Evolutionary conservation across 2,113 vertebrate species (phyloP), one percentile per base, ranked within the genome.

Genomic region (Ifrita kowaldi): DNA sequence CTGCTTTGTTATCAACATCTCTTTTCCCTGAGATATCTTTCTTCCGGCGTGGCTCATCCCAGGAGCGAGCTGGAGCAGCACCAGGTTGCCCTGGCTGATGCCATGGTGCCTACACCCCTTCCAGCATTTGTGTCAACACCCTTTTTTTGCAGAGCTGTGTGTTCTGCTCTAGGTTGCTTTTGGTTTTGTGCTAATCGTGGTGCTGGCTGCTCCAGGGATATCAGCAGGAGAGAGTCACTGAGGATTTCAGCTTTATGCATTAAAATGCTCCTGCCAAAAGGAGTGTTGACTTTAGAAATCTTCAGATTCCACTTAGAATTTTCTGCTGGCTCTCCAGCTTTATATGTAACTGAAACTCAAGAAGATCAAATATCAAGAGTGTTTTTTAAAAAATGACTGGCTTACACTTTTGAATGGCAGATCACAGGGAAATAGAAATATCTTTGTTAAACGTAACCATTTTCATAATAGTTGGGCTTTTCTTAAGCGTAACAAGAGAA

Each of bases 221-320:
- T 79, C 93, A 90, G 82, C 90, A 71, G 90, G 82, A 91, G 74
- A 92, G 52, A 86, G 76, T 80, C 87, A n/a, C 92, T 6, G 60
- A 68, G 90, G 76, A 68, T 59, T 96, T 95, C 96, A 87, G 86
- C 93, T 95, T 93, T 93, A 50, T 81, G 44, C 76, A 57, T 93
- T 81, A 78, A 93, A 81, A 75, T 7, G 44, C 44, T 84, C 60
- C 56, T 94, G 96, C 96, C 96, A 96, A 68, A 92, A 27, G 16
- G 60, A 39, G 24, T 95, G 93, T 96, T 96, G 95, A 96, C 93
- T 96, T 93, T 84, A 96, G 93, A 93, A 95, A 94, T 96, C 94
- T 96, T 97, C 92, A 53, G 90, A 95, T 97, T 97, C 96, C 95
- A 89, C 62, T 94, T 86, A 59, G 85, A 81, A 68, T 92, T 81